Evolutionary conservation across 2,113 vertebrate species (phyloP).

Genomic region (Octodon degus): DNA sequence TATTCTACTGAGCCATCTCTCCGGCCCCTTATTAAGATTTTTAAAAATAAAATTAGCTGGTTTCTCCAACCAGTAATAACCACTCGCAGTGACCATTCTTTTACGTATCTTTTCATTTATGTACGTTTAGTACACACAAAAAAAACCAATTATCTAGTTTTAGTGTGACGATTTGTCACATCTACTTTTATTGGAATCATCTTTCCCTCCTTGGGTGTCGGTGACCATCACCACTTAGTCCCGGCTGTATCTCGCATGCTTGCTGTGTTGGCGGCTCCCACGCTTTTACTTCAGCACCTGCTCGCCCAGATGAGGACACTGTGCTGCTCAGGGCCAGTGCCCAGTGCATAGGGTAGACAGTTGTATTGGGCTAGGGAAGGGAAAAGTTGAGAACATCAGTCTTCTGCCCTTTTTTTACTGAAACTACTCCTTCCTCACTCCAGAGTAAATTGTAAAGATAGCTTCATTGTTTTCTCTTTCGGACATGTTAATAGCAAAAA

Average conservation of each 20-base stretch:
- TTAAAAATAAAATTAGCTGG: slow-evolving; percentile 11
- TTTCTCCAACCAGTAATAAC: not conserved
- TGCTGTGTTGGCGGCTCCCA: not conserved
- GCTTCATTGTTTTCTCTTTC: not conserved
- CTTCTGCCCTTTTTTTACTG: not conserved
- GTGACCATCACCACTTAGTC: not conserved
- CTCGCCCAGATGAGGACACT: not conserved
- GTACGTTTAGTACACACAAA: not conserved
- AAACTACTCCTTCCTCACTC: not conserved
- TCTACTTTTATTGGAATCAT: not conserved
- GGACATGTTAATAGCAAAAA: not conserved
- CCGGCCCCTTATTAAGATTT: not conserved
- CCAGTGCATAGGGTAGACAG: no score
- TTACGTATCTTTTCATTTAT: not conserved
- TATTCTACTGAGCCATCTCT: no score
- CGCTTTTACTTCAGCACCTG: no score
- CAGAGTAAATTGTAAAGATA: not conserved
- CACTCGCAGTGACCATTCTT: not conserved
- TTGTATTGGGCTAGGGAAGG: not conserved
- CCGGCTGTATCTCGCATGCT: not conserved
- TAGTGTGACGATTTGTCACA: not conserved
- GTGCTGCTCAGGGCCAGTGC: not conserved
- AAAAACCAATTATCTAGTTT: not conserved
- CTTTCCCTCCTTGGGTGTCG: not conserved
- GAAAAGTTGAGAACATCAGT: not conserved